Evolutionary conservation across 2,888 invertebrate species (phyloP), one percentile per base, ranked within the genome.

Genomic region (Meiosimyza platycephala): DNA sequence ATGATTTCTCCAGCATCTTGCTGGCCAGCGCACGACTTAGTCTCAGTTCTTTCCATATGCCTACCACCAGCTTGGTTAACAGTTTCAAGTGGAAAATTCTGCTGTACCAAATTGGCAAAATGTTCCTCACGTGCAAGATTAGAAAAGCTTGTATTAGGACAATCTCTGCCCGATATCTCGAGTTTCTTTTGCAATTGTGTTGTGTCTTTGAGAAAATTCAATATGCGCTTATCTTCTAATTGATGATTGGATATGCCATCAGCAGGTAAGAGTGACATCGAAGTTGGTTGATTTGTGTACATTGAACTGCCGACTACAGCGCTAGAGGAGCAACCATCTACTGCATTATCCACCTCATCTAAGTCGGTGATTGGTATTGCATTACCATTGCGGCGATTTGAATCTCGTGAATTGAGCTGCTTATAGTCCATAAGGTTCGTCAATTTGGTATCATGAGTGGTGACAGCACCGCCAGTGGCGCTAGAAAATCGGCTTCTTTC

Each of bases 31-130:
- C 79, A 78, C 28, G 75, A 72, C 33, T 80, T 80, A 69, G 81
- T 80, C 73, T 83, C 77, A 11, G 70, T 68, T 9, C 12, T 13
- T 66, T 22, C 52, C 68, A 62, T 75, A 70, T 6, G 68, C 40
- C 47, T 71, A 71, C 75, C 78, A 2, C 76, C 78, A 69, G 77
- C 79, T 12, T 78, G 78, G 4, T 80, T 77, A 2, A 71, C 63
- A 57, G 80, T 70, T 50, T 86, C 87, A 1, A 81, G 76, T 0
- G 87, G 82, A 64, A 88, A 88, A 71, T 88, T 88, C 72, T 88
- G 88, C 72, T 88, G 88, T 64, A 88, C 86, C 72, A 88, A 79
- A 80, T 88, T 88, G 28, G 88, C 88, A 77, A 88, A 88, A 74
- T 88, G 88, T 74, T 88, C 88, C 75, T 88, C 88, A 1, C 87